Percentiles rank a stretch among this genome's conserved stretches.
Evolutionary conservation across 2,797 vertebrate species (phyloP).

Genomic region (Xenopus petersii): DNA sequence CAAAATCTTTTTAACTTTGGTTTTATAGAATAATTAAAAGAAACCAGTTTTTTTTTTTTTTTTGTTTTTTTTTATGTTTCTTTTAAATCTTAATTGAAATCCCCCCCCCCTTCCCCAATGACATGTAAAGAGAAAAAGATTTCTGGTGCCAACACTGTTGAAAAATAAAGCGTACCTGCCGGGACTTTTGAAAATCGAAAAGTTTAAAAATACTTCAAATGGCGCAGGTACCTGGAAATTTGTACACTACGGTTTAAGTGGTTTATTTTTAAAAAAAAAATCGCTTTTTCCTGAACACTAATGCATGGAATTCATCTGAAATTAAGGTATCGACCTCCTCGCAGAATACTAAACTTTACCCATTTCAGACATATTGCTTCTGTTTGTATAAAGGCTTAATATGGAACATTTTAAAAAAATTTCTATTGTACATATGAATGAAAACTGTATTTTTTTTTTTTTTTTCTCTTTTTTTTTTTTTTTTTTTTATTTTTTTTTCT

Average conservation of each 20-base stretch:
- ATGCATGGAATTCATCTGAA: not conserved
- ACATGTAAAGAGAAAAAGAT: too few relatives aligned
- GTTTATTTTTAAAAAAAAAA: not conserved
- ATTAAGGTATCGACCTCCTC: too few relatives aligned
- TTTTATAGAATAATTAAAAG: too few relatives aligned
- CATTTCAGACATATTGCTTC: too few relatives aligned
- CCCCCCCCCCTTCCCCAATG: too few relatives aligned
- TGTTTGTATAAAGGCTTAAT: not conserved
- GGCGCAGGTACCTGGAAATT: too few relatives aligned
- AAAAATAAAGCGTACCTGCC: constrained; percentile 1
- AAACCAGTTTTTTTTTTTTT: not conserved
- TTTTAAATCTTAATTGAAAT: too few relatives aligned
- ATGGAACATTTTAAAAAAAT: not conserved
- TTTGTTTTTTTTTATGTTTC: not conserved
- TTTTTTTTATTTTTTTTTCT: too few relatives aligned
- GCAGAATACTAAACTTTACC: not conserved
- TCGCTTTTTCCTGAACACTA: constrained; percentile 12
- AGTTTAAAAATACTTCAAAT: too few relatives aligned
- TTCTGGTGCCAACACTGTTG: too few relatives aligned
- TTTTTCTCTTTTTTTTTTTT: too few relatives aligned
- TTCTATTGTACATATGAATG: constrained; percentile 5
- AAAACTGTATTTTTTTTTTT: not conserved
- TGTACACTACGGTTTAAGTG: constrained; percentile 29
- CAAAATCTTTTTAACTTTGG: not conserved
- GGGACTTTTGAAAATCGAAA: too few relatives aligned